These are phyloP conservation scores for Orthonevra nobilis DNA, from an alignment of 2,888 invertebrate species.

Conservation along the genomic window DNA sequence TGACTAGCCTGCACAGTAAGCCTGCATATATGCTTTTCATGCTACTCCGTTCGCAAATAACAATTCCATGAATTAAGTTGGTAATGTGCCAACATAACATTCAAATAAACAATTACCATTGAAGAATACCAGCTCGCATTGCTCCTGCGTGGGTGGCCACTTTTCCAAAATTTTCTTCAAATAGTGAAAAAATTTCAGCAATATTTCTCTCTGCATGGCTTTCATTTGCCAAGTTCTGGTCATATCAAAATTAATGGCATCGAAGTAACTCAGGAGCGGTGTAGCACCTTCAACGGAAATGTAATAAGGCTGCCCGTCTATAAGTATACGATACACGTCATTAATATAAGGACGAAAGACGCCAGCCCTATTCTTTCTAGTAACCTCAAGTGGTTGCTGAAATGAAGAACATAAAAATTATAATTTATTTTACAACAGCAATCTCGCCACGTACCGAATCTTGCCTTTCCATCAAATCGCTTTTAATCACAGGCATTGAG, in stretches of 20 bases:
- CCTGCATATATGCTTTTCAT: too few species aligned
- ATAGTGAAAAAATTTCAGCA: slow-evolving; percentile 75
- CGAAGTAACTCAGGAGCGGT: slow-evolving; percentile 76
- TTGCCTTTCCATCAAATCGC: slow-evolving; percentile 71
- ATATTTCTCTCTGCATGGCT: slow-evolving; percentile 76
- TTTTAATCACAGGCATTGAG: slow-evolving; percentile 73
- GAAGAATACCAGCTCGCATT: slow-evolving; percentile 75
- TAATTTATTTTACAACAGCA: too few species aligned
- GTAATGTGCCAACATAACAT: too few species aligned
- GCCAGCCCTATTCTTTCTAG: slow-evolving; percentile 75
- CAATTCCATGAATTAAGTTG: too few species aligned
- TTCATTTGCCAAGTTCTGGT: slow-evolving; percentile 75
- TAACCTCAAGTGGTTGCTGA: slow-evolving; percentile 73
- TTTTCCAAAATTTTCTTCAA: slow-evolving; percentile 72
- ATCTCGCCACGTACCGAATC: too few species aligned
- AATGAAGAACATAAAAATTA: too few species aligned
- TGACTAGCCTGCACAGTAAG: too few species aligned
- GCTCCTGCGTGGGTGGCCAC: slow-evolving; percentile 75
- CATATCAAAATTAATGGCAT: slow-evolving; percentile 72
- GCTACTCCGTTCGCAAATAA: too few species aligned
- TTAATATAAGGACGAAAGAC: slow-evolving; percentile 75
- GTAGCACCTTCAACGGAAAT: slow-evolving; percentile 77
- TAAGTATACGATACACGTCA: slow-evolving; percentile 74
- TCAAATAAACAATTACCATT: slow-evolving; percentile 71
- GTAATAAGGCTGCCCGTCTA: slow-evolving; percentile 74